Evolutionary conservation across 2,888 invertebrate species (phyloP).

Genomic region (Drosophila tripunctata): DNA sequence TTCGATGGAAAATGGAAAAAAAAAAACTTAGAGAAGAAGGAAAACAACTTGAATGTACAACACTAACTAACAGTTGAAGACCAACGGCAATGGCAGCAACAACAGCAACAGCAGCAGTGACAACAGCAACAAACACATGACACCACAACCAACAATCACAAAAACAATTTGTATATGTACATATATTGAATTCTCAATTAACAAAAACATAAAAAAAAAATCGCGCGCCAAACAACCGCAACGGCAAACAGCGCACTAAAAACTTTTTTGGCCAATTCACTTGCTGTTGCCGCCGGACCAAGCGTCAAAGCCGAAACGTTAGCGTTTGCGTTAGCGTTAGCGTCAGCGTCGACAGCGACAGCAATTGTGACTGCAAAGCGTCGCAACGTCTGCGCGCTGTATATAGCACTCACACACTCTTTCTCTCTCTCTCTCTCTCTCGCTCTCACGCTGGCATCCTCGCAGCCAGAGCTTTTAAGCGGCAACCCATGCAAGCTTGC

Average conservation of each 20-base stretch:
- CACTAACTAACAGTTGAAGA: constrained; percentile 13
- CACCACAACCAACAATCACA: neutral
- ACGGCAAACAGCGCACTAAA: constrained; percentile 72
- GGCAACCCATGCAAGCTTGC: neutral
- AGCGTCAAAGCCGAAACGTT: constrained; percentile 15
- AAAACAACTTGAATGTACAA: neutral
- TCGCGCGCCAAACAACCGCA: constrained; percentile 61
- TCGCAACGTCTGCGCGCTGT: constrained; percentile 27
- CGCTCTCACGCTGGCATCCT: constrained; percentile 37
- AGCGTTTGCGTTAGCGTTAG: no score
- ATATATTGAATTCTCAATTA: neutral
- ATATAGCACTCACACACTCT: neutral
- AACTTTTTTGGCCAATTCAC: constrained; percentile 64
- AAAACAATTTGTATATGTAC: no score
- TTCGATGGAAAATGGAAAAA: no score
- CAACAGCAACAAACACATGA: constrained; percentile 16
- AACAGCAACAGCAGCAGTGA: constrained; percentile 4
- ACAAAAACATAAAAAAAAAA: neutral
- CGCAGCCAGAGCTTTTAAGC: constrained; percentile 39
- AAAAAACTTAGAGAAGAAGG: neutral
- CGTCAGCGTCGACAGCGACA: constrained; percentile 11
- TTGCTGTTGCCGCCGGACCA: constrained; percentile 30
- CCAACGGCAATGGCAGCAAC: neutral
- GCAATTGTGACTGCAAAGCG: neutral
- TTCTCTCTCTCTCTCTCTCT: neutral